Evolutionary conservation across 2,888 invertebrate species (phyloP).

Genomic region (Hemicrepidius hirtus): DNA sequence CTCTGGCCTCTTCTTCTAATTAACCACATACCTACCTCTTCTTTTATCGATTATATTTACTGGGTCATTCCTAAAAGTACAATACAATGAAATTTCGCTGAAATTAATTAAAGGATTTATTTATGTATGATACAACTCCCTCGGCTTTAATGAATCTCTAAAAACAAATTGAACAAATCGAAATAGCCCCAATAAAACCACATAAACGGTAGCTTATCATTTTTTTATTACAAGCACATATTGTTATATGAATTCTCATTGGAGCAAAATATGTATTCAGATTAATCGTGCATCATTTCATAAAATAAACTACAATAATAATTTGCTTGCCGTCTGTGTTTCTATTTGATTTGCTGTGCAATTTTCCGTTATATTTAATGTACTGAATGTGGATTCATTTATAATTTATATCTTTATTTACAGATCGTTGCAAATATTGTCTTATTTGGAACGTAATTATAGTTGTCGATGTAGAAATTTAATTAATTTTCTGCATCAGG

Average conservation of each 20-base stretch:
- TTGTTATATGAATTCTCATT: constrained; percentile 11
- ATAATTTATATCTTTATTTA: background rate
- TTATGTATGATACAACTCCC: too few relatives aligned
- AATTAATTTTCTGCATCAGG: too few relatives aligned
- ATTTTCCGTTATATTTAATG: constrained; percentile 8
- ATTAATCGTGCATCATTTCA: constrained; percentile 18
- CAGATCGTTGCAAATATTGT: background rate
- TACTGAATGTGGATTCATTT: background rate
- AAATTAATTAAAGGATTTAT: too few relatives aligned
- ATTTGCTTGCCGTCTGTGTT: background rate
- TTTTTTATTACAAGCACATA: background rate
- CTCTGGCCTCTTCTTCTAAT: too few relatives aligned
- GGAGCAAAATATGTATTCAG: background rate
- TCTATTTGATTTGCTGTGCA: constrained; percentile 9
- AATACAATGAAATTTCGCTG: too few relatives aligned
- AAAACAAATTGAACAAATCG: background rate
- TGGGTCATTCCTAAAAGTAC: too few relatives aligned
- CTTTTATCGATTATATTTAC: too few relatives aligned
- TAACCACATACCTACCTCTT: too few relatives aligned
- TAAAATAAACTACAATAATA: background rate
- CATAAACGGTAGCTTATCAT: background rate
- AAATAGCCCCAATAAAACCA: background rate
- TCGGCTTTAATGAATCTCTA: background rate
- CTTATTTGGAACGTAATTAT: too few relatives aligned
- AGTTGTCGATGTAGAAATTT: too few relatives aligned